These are phyloP conservation scores for Stramonita haemastoma DNA, from an alignment of 2,888 invertebrate genomes.

Conservation along the genomic window DNA sequence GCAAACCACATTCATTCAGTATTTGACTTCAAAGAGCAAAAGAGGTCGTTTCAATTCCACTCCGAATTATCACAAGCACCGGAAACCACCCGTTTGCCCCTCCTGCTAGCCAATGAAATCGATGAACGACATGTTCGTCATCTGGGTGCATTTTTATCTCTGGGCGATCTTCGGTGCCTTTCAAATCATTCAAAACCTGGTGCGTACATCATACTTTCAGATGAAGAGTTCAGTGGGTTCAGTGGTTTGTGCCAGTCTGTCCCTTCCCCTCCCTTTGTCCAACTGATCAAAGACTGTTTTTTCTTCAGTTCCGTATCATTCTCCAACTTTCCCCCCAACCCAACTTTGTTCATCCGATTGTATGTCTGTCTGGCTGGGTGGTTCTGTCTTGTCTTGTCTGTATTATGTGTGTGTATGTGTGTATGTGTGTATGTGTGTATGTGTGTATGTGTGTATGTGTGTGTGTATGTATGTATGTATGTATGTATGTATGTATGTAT, in stretches of 20 bases:
- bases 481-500: not conserved
- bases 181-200: too few species aligned
- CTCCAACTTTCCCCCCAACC: too few species aligned
- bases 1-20: not conserved
- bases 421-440: too few species aligned
- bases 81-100: slow-evolving; percentile 4
- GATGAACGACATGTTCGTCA: not conserved
- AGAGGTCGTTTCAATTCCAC: not conserved
- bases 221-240: too few species aligned
- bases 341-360: not conserved
- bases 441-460: too few species aligned
- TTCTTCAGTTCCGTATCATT: too few species aligned
- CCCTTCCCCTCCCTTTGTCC: too few species aligned
- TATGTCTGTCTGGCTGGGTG: not conserved
- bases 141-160: not conserved
- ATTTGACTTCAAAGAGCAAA: not conserved
- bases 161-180: too few species aligned
- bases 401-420: not conserved
- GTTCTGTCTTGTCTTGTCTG: not conserved
- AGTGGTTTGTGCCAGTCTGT: too few species aligned
- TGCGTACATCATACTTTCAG: too few species aligned
- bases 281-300: too few species aligned
- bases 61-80: slow-evolving; percentile 10
- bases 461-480: not conserved
- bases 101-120: slow-evolving; percentile 1